phyloP scores from a whole-genome alignment of 2,113 vertebrate genomes.

The Eublepharis macularius region DNA sequence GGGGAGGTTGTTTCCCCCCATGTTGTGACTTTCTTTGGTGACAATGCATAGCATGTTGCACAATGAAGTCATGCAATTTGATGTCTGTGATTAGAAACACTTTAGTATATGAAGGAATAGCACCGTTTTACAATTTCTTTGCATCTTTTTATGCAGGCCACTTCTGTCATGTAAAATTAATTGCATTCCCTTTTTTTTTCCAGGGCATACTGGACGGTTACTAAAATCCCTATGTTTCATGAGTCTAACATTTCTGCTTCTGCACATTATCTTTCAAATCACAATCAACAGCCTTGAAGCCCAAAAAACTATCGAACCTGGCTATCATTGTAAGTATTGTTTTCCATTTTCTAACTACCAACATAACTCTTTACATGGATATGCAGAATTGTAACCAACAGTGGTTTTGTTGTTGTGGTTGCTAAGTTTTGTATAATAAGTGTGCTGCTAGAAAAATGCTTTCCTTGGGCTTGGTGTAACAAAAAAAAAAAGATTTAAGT shows the following conservation, averaged over 20 bases:
- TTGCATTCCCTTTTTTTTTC: constrained; percentile 48
- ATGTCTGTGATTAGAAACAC: background rate
- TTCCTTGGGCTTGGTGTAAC: background rate
- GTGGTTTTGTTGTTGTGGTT: background rate
- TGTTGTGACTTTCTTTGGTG: background rate
- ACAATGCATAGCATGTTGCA: background rate
- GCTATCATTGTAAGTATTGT: constrained; percentile 92
- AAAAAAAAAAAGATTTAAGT: background rate
- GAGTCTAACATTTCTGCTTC: constrained; percentile 93
- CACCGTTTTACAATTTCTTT: background rate
- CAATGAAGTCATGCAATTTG: background rate
- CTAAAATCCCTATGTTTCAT: constrained; percentile 94
- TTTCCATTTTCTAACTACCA: background rate
- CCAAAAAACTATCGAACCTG: constrained; percentile 75
- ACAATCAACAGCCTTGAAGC: constrained; percentile 92
- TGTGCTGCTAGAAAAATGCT: background rate
- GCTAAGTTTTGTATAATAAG: background rate
- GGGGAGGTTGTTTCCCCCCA: background rate
- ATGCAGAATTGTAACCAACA: background rate
- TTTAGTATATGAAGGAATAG: background rate
- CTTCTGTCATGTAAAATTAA: constrained; percentile 45
- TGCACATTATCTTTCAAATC: constrained; percentile 97
- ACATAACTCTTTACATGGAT: constrained; percentile 1
- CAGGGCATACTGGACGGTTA: constrained; percentile 94
- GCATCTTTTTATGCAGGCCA: background rate